Percentiles rank a stretch among this genome's conserved stretches.
Evolutionary conservation across 2,797 vertebrate species (phyloP).

Genomic region (Hypotaenidia philippensis): DNA sequence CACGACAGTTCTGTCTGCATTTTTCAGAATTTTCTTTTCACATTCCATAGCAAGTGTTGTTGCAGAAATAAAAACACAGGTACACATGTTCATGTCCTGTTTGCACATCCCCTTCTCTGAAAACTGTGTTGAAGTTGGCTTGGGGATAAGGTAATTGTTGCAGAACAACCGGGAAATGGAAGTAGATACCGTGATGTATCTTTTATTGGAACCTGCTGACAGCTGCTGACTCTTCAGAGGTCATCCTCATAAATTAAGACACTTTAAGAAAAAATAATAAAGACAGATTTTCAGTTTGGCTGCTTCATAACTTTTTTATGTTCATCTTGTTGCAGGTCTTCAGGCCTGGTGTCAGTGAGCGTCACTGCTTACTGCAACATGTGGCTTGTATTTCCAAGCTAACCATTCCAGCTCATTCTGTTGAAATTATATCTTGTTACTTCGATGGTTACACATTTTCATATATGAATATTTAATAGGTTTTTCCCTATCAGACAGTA

Average conservation of each 20-base stretch:
- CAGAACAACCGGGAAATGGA: background rate
- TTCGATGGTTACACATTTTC: background rate
- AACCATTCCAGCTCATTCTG: background rate
- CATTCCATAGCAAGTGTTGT: background rate
- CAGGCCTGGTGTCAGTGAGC: background rate
- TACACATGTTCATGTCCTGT: fast-evolving
- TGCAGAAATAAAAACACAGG: background rate
- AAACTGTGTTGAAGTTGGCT: background rate
- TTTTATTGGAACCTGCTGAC: background rate
- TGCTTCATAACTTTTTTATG: background rate
- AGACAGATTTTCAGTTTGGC: background rate
- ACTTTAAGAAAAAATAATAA: background rate
- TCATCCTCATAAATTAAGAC: background rate
- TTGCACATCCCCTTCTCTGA: background rate
- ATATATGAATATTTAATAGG: background rate
- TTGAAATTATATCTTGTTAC: background rate
- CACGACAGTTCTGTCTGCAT: background rate
- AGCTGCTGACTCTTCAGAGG: background rate
- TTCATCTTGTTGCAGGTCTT: background rate
- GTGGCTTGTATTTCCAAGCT: background rate
- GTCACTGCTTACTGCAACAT: background rate
- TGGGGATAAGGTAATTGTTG: background rate
- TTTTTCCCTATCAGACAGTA: background rate
- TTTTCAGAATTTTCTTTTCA: background rate
- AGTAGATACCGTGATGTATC: background rate